Evolutionary conservation across 2,113 vertebrate species (phyloP), one percentile per base, ranked within the genome.

Genomic region (Antechinus flavipes): DNA sequence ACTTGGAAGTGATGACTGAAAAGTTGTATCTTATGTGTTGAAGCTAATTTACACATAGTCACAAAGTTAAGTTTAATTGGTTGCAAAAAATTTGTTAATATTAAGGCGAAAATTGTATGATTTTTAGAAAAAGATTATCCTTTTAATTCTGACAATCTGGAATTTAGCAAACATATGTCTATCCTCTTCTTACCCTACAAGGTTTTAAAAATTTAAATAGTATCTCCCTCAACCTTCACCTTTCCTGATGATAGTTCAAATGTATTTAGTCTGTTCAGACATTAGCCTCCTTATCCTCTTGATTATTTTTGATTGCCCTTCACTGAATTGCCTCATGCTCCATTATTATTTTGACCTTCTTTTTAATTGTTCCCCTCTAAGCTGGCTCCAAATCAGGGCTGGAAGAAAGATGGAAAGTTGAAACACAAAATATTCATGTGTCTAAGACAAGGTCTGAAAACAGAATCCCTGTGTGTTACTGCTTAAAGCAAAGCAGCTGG

Each of bases 211-310:
- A 84, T 84, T 84, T 42, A 84, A 84, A 84, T 84, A 22, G n/a
- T n/a, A 84, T 84, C 68, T 42, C 35, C 68, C 19, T 84, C 68
- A 84, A 84, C 68, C 19, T 84, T 84, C 68, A 42, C 68, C n/a
- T 84, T 84, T 84, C 68, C 68, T 84, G 68, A 84, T 84, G n/a
- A 84, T n/a, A 84, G 68, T 84, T n/a, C 68, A 84, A 84, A 84
- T 84, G 6, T 84, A 84, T 84, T 84, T 42, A 84, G 68, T 84
- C 16, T 84, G 68, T 84, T 84, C 68, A 84, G n/a, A 84, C 19
- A 84, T 84, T 42, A 84, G n/a, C n/a, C 68, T 84, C n/a, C 30
- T 35, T 35, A 42, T 84, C 19, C n/a, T 42, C 68, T 42, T 42
- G 68, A 84, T 84, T 84, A 84, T 84, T 84, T 84, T 42, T 84